A percentile compares a stretch with the other conserved stretches of the same genome.
Conservation (phyloP, 2,113 vertebrate species). For the Daboia siamensis region DNA sequence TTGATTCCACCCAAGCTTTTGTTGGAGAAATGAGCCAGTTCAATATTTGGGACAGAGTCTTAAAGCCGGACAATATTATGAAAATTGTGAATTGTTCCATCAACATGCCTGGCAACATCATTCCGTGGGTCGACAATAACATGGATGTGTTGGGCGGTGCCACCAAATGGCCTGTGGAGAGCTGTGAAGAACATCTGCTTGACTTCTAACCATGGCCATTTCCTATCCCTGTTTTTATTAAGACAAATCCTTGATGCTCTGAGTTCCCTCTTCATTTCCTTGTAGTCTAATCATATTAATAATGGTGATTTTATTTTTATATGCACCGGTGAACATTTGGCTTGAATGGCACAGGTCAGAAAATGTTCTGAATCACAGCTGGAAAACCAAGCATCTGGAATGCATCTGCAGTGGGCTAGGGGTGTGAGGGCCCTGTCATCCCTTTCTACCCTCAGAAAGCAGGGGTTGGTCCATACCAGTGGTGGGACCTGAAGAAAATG, state of each 20-base stretch:
- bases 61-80: conserved; percentile 86
- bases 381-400: no score
- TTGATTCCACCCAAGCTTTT: conserved; percentile 96
- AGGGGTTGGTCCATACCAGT: no score
- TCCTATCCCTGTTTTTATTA: conserved; percentile 43
- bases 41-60: conserved; percentile 97
- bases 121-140: conserved; percentile 93
- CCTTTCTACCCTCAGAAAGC: no score
- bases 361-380: no score
- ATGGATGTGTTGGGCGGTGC: conserved; percentile 94
- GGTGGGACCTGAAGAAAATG: no score
- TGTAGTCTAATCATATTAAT: neutral
- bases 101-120: conserved; percentile 95
- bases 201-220: conserved; percentile 79
- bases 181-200: conserved; percentile 89
- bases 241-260: conserved; percentile 62
- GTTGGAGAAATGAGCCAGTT: conserved; percentile 98
- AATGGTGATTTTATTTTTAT: neutral
- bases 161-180: conserved; percentile 89
- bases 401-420: no score
- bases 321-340: no score
- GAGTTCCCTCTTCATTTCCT: neutral
- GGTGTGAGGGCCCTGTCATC: no score
- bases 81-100: conserved; percentile 94
- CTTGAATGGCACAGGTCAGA: no score